Percentiles rank a stretch among this genome's conserved stretches.
These are phyloP conservation scores for Diadophis punctatus DNA, from an alignment of 2,113 vertebrate genomes.

Conservation along the genomic window DNA sequence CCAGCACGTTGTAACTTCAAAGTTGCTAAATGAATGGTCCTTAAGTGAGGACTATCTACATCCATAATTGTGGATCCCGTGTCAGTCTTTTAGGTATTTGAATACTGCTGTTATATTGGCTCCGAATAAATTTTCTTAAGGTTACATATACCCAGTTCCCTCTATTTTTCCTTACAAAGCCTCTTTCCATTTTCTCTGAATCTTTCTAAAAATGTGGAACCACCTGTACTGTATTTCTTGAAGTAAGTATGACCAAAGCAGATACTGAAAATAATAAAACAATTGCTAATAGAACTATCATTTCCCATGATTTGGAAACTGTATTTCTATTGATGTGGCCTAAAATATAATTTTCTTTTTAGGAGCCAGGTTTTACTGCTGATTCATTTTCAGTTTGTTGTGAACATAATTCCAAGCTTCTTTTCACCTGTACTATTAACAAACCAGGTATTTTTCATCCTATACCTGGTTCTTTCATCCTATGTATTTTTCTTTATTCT, in stretches of 20 bases:
- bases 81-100: not conserved
- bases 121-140: not conserved
- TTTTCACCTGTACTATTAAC: not conserved
- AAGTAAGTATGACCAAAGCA: not conserved
- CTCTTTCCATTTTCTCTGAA: not conserved
- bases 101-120: not conserved
- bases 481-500: not conserved
- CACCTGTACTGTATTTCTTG: not conserved
- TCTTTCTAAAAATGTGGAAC: not conserved
- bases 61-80: not conserved
- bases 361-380: not conserved
- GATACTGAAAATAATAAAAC: not conserved
- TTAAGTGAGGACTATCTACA: not conserved
- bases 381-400: not conserved
- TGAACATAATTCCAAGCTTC: not conserved
- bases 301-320: not conserved
- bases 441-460: not conserved
- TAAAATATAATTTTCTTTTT: not conserved
- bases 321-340: not conserved
- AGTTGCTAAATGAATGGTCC: too few relatives aligned
- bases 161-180: not conserved
- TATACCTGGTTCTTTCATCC: not conserved
- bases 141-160: not conserved
- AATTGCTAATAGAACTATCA: not conserved
- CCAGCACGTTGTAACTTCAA: not conserved